Evolutionary conservation across 2,888 invertebrate genomes (phyloP).

Genomic region (Chrysodeixis includens): DNA sequence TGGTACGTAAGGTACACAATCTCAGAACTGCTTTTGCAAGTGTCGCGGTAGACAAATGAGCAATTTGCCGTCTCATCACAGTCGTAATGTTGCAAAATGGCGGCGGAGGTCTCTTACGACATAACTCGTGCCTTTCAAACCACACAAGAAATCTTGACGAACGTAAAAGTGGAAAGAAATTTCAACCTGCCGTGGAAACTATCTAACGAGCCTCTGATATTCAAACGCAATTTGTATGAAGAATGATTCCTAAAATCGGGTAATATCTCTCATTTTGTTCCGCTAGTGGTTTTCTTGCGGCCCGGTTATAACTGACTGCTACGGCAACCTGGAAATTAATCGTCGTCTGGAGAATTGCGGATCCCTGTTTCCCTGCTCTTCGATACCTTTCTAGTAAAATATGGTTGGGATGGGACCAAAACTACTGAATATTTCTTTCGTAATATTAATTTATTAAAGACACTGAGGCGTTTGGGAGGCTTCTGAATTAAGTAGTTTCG

Average conservation of each 20-base stretch:
- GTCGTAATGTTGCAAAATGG: constrained; percentile 79
- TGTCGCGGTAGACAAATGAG: constrained; percentile 81
- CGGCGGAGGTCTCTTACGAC: constrained; percentile 71
- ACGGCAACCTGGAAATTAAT: constrained; percentile 74
- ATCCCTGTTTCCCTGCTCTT: constrained; percentile 61
- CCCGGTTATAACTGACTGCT: constrained; percentile 67
- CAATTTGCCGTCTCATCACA: constrained; percentile 83
- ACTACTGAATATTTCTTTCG: constrained; percentile 57
- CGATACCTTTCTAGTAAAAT: constrained; percentile 62
- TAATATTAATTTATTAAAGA: constrained; percentile 55
- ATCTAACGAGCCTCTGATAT: constrained; percentile 44
- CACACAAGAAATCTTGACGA: constrained; percentile 61
- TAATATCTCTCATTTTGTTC: constrained; percentile 62
- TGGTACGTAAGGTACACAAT: constrained; percentile 40
- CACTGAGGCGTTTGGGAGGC: constrained; percentile 62
- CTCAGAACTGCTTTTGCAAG: constrained; percentile 72
- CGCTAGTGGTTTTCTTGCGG: constrained; percentile 55
- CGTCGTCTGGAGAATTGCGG: constrained; percentile 71
- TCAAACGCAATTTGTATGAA: constrained; percentile 43
- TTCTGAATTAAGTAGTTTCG: constrained; percentile 70
- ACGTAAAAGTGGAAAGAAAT: constrained; percentile 50
- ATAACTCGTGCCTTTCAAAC: constrained; percentile 68
- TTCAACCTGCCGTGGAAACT: constrained; percentile 32
- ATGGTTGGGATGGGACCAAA: constrained; percentile 58
- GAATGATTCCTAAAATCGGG: constrained; percentile 38